phyloP scores from a whole-genome alignment of 2,797 vertebrate genomes.

The Perdix hodgsoniae region DNA sequence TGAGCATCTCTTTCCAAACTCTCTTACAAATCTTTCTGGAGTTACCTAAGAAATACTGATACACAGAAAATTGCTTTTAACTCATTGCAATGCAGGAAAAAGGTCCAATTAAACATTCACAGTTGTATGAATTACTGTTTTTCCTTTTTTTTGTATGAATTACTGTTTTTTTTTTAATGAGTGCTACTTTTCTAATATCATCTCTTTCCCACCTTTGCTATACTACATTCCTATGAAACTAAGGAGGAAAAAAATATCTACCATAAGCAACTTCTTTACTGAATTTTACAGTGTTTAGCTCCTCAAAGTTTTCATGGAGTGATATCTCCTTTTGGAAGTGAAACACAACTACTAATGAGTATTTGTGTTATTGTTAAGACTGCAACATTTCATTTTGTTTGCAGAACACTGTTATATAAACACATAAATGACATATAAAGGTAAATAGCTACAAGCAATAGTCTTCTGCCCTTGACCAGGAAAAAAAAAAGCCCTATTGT shows the following conservation, averaged over 20 bases:
- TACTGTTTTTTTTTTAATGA: not conserved
- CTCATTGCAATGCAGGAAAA: not conserved
- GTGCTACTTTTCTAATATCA: not conserved
- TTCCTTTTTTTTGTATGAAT: not conserved
- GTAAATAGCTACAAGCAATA: not conserved
- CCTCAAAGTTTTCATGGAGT: not conserved
- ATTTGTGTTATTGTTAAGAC: not conserved
- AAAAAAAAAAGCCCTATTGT: not conserved
- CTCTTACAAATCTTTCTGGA: not conserved
- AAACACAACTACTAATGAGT: not conserved
- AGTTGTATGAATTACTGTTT: not conserved
- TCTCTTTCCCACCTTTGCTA: not conserved
- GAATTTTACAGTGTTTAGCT: not conserved
- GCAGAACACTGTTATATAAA: not conserved
- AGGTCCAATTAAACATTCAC: not conserved
- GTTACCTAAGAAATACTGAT: not conserved
- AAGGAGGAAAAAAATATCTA: not conserved
- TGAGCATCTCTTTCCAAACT: not conserved
- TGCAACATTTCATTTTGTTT: not conserved
- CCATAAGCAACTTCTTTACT: not conserved
- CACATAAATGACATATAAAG: not conserved
- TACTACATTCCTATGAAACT: not conserved
- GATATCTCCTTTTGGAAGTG: not conserved
- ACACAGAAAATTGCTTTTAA: not conserved
- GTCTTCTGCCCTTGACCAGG: not conserved